Evolutionary conservation across 2,797 vertebrate genomes (phyloP), one percentile per base, ranked within the genome.

Genomic region (Oryzias sinensis): DNA sequence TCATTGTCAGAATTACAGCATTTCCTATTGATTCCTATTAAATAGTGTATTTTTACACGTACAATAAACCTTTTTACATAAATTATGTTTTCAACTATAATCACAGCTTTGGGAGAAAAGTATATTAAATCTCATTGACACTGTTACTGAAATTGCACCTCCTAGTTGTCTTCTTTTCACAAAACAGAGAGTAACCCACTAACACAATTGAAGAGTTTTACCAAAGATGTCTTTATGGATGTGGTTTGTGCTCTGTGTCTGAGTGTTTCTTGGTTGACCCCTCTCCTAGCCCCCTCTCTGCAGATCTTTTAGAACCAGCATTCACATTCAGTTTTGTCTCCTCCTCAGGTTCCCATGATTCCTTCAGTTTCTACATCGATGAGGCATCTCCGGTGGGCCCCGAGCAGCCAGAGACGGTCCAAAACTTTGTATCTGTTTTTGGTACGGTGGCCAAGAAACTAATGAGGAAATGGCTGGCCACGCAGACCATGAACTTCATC

Each of bases 391-490:
- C 96, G 0, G 96, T 98, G 56, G 97, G 97, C 9, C 97, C 97
- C 0, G 97, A 99, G 75, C 97, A 99, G 76, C 95, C 97, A 0
- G 97, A 99, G 87, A 96, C 96, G 0, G 96, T 99, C 74, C 97
- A 99, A 91, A 98, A 97, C 89, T 98, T 99, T 86, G 97, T 98
- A 53, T 98, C 96, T 24, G 95, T 99, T 51, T 98, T 99, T 76
- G 97, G 97, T 43, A 96, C 95, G 1, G 96, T 99, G 80, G 97
- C 97, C 74, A 98, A 98, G 91, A 98, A 98, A 87, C 87, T 99
- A 70, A 98, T 98, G 96, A 91, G 97, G 67, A 98, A 98, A 80
- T 99, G 97, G 97, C 71, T 99, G 79, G 97, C 97, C 47, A 99
- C 97, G 2, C 97, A 99, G 81, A 99, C 96, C 6, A 96, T 99